Percentiles rank a stretch among this genome's conserved stretches.
Evolutionary conservation across 2,797 vertebrate genomes (phyloP).

Genomic region (Macroramphosus scolopax): DNA sequence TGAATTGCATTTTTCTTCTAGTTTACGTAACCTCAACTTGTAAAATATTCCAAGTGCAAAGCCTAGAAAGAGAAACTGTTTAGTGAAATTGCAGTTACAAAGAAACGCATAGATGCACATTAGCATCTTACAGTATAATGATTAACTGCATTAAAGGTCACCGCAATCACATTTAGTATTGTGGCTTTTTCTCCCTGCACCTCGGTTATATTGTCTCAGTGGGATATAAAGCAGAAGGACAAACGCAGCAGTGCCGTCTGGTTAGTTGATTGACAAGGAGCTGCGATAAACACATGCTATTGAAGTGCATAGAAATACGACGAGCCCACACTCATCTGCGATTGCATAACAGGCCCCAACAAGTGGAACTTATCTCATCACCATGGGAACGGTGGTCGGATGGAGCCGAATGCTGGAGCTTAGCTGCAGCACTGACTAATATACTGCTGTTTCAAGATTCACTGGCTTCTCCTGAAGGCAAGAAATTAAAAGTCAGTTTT

Average conservation of each 20-base stretch:
- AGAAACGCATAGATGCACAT: too few relatives aligned
- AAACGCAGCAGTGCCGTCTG: slow-evolving; percentile 10
- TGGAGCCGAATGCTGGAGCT: slow-evolving; percentile 69
- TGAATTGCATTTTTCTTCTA: slow-evolving; percentile 11
- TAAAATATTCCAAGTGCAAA: background rate
- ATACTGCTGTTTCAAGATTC: slow-evolving; percentile 54
- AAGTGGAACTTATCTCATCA: slow-evolving; percentile 72
- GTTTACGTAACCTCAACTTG: slow-evolving; percentile 6
- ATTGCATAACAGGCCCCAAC: slow-evolving; percentile 77
- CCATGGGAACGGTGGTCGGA: slow-evolving; percentile 76
- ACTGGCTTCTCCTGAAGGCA: slow-evolving; percentile 34
- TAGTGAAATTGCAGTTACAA: too few relatives aligned
- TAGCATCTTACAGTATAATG: too few relatives aligned
- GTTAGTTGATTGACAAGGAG: slow-evolving; percentile 29
- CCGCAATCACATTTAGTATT: background rate
- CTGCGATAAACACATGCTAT: slow-evolving; percentile 42
- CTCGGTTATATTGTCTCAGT: slow-evolving; percentile 3
- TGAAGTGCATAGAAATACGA: slow-evolving; percentile 68
- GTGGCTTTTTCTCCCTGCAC: background rate
- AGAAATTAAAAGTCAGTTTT: slow-evolving; percentile 55
- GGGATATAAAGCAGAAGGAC: slow-evolving; percentile 5
- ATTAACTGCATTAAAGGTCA: too few relatives aligned
- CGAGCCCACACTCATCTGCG: slow-evolving; percentile 73
- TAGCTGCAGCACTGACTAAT: slow-evolving; percentile 43
- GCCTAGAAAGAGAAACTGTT: background rate